phyloP scores from a whole-genome alignment of 2,888 invertebrate genomes.

The Brachylomia viminalis region DNA sequence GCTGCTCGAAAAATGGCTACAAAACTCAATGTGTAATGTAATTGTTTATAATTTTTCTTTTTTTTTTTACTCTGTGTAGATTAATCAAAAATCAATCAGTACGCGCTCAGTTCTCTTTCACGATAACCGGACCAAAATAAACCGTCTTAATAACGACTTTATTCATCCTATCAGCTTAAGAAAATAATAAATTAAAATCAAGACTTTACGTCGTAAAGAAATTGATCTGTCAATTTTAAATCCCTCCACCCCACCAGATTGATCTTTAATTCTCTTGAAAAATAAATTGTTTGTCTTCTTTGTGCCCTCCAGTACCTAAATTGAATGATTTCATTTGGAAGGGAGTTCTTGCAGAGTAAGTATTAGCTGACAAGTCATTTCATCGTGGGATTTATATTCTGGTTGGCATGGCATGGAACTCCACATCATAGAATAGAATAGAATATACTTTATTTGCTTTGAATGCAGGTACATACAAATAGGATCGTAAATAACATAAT shows the following conservation, averaged over 20 bases:
- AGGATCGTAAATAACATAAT: too few species aligned
- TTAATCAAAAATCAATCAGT: not conserved
- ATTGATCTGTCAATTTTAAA: conserved; percentile 60
- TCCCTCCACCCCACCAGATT: conserved; percentile 33
- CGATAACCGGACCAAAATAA: conserved; percentile 10
- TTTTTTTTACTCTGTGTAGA: too few species aligned
- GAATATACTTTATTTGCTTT: too few species aligned
- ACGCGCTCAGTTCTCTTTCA: not conserved
- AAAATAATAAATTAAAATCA: conserved; percentile 60
- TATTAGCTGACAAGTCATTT: too few species aligned
- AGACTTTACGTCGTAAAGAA: conserved; percentile 48
- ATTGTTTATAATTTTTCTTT: not conserved
- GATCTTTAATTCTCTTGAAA: conserved; percentile 55
- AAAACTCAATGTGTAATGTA: too few species aligned
- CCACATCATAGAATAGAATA: too few species aligned
- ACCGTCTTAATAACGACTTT: conserved; percentile 20
- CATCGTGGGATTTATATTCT: not conserved
- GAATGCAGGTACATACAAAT: too few species aligned
- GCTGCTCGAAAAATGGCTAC: too few species aligned
- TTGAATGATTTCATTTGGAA: conserved; percentile 2
- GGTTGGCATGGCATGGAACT: not conserved
- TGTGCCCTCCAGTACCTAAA: not conserved
- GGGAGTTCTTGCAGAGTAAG: not conserved
- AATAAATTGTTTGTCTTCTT: conserved; percentile 42
- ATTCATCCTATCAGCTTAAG: conserved; percentile 24